A percentile compares a stretch with the other conserved stretches of the same genome.
Conservation (phyloP, 2,888 invertebrate genomes). For the Brachynemurus nebulosus region DNA sequence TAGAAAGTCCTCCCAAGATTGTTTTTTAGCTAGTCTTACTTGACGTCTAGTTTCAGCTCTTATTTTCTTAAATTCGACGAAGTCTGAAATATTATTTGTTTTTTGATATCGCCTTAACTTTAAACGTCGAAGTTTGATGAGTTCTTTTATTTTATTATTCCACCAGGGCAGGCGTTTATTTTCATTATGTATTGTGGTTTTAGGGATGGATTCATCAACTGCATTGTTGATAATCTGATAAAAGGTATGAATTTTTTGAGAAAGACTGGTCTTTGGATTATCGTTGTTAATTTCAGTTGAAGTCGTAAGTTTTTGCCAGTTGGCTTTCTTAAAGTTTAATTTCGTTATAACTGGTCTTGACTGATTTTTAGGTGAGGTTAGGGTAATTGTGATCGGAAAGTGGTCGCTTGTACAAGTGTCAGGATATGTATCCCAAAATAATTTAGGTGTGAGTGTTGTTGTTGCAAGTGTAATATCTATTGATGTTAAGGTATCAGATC, state of each 20-base stretch:
- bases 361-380: no score
- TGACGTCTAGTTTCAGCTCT: slow-evolving; percentile 7
- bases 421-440: slow-evolving; percentile 6
- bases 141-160: neutral
- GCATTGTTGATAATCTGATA: neutral
- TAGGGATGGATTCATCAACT: neutral
- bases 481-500: neutral
- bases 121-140: neutral
- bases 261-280: neutral
- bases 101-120: slow-evolving; percentile 2
- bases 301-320: slow-evolving; percentile 9
- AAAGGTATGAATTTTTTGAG: neutral
- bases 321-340: slow-evolving; percentile 15
- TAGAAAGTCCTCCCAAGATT: slow-evolving; percentile 8
- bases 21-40: slow-evolving; percentile 5
- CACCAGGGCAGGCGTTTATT: slow-evolving; percentile 3
- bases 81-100: slow-evolving; percentile 6
- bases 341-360: slow-evolving; percentile 7
- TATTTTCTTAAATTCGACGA: slow-evolving; percentile 9
- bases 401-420: slow-evolving; percentile 16
- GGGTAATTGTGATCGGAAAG: slow-evolving; percentile 15
- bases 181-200: neutral
- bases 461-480: neutral
- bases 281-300: neutral
- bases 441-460: slow-evolving; percentile 4